These are phyloP conservation scores for Cynodonichthys magdalenae DNA, from an alignment of 2,797 vertebrate genomes.

Conservation along the genomic window DNA sequence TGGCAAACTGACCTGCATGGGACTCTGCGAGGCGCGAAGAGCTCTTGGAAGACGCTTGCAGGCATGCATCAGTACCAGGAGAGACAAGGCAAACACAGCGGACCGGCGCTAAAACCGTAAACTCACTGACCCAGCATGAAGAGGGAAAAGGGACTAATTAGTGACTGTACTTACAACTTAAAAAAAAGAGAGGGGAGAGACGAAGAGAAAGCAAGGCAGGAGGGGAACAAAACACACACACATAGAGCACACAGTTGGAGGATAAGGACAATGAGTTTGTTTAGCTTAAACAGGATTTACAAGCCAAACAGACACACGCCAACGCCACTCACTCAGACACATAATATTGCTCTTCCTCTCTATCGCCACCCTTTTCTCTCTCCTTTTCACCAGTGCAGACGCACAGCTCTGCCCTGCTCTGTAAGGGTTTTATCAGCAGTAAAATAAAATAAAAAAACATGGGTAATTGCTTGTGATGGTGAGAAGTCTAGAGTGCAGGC, in stretches of 20 bases:
- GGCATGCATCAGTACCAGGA: constrained; percentile 56
- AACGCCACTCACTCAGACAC: constrained; percentile 72
- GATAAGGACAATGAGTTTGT: constrained; percentile 83
- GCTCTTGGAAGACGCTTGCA: constrained; percentile 58
- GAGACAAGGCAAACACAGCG: constrained; percentile 66
- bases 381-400: constrained; percentile 31
- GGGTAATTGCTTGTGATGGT: constrained; percentile 79
- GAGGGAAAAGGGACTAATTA: constrained; percentile 78
- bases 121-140: constrained; percentile 76
- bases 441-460: constrained; percentile 27
- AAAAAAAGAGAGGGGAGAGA: constrained; percentile 37
- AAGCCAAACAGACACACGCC: constrained; percentile 81
- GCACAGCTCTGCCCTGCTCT: constrained; percentile 48
- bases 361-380: constrained; percentile 10
- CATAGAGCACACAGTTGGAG: constrained; percentile 66
- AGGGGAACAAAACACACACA: constrained; percentile 12
- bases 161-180: constrained; percentile 75
- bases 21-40: constrained; percentile 60
- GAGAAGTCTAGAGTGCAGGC: constrained; percentile 75
- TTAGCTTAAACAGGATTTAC: constrained; percentile 84
- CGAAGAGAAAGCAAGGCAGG: constrained; percentile 24
- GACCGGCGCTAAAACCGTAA: constrained; percentile 66
- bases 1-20: constrained; percentile 50
- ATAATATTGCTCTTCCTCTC: constrained; percentile 63
- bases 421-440: constrained; percentile 70